These are phyloP conservation scores for Phrynocephalus versicolor DNA, from an alignment of 2,113 vertebrate species.

Conservation along the genomic window DNA sequence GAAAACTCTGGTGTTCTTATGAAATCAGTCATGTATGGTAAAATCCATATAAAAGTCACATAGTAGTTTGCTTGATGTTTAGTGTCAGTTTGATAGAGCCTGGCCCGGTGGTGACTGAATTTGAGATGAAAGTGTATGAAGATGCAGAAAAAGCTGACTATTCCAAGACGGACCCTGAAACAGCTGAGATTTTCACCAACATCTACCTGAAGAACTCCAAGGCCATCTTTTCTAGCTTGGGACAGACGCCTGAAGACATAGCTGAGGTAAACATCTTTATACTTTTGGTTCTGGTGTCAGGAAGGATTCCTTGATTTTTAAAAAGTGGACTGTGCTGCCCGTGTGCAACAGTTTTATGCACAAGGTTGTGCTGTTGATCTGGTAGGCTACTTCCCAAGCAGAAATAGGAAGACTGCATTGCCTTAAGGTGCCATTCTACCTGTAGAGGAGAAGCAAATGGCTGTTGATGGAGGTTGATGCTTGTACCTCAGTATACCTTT, in stretches of 20 bases:
- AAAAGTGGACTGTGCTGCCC: neutral
- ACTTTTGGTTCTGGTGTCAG: neutral
- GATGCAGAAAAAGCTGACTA: constrained; percentile 73
- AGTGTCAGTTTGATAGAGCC: constrained; percentile 81
- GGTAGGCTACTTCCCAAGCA: neutral
- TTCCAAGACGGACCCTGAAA: constrained; percentile 69
- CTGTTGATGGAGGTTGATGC: neutral
- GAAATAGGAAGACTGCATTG: neutral
- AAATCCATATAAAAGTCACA: too few species aligned
- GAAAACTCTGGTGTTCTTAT: too few species aligned
- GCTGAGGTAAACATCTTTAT: constrained; percentile 66
- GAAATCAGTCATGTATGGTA: too few species aligned
- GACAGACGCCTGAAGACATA: constrained; percentile 76
- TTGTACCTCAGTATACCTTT: neutral
- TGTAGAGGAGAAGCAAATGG: neutral
- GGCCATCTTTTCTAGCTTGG: constrained; percentile 77
- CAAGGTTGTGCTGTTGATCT: neutral
- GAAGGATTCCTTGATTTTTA: neutral
- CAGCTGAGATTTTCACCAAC: constrained; percentile 74
- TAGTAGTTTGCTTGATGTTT: neutral
- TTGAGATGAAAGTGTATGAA: constrained; percentile 78
- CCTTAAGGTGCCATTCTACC: neutral
- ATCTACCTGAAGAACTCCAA: constrained; percentile 76
- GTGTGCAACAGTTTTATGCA: too few species aligned
- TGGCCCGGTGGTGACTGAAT: constrained; percentile 77